These are phyloP conservation scores for Sebastes diaconus DNA, from an alignment of 2,797 vertebrate genomes.

Conservation along the genomic window DNA sequence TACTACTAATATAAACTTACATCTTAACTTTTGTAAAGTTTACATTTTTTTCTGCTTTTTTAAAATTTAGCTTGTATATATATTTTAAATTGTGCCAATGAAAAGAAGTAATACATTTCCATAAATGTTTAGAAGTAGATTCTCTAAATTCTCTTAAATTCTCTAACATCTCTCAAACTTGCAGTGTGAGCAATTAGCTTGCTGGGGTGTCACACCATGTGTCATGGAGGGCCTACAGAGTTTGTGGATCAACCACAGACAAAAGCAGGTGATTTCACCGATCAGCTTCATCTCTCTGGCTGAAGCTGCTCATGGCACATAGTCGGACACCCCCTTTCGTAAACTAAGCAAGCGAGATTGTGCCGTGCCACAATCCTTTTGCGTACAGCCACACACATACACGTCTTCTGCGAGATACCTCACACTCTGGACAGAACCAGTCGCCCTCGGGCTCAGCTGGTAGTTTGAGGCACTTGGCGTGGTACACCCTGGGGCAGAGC, in stretches of 20 bases:
- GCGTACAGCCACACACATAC: constrained; percentile 56
- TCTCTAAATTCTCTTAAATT: neutral
- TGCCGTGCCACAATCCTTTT: constrained; percentile 25
- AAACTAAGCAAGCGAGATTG: constrained; percentile 9
- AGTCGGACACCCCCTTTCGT: constrained; percentile 6
- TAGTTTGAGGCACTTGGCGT: constrained; percentile 99
- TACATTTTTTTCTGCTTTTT: neutral
- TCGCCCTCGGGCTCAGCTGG: constrained; percentile 93
- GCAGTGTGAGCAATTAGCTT: constrained; percentile 13
- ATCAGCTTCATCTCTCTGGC: constrained; percentile 1
- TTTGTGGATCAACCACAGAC: neutral
- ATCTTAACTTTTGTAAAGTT: neutral
- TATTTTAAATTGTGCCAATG: neutral
- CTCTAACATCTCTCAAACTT: neutral
- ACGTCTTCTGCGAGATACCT: constrained; percentile 72
- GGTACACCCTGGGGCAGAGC: constrained; percentile 99
- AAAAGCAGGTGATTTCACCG: neutral
- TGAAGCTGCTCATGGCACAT: constrained; percentile 3
- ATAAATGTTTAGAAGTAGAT: constrained; percentile 1
- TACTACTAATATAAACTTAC: neutral
- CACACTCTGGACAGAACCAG: constrained; percentile 97
- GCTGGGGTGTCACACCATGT: constrained; percentile 22
- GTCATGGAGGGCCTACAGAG: neutral
- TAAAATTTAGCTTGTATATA: neutral
- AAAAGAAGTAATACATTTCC: neutral